A percentile compares a stretch with the other conserved stretches of the same genome.
phyloP scores from a whole-genome alignment of 2,888 invertebrate genomes.

The Antitype chi region DNA sequence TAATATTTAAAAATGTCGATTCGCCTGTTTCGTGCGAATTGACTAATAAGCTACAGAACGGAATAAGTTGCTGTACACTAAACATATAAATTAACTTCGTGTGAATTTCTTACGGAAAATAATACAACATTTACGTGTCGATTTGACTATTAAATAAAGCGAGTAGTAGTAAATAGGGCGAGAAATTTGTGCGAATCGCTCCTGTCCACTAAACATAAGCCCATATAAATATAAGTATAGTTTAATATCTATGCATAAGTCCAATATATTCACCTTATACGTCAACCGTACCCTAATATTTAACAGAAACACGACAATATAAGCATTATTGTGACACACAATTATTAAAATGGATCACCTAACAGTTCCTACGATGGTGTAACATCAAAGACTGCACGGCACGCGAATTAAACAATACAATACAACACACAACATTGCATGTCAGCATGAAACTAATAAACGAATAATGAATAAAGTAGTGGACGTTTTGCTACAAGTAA shows the following conservation, averaged over 20 bases:
- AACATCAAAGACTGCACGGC: constrained; percentile 14
- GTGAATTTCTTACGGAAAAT: too few species aligned
- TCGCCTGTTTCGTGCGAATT: too few species aligned
- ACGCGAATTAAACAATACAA: constrained; percentile 24
- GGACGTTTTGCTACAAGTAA: constrained; percentile 31
- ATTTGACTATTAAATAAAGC: too few species aligned
- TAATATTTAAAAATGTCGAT: too few species aligned
- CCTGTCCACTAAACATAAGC: too few species aligned
- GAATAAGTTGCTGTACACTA: too few species aligned
- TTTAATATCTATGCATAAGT: neutral
- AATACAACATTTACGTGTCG: too few species aligned
- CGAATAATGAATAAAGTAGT: constrained; percentile 22
- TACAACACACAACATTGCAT: constrained; percentile 44
- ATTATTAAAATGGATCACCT: neutral
- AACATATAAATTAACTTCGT: too few species aligned
- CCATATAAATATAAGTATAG: too few species aligned
- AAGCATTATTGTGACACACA: neutral
- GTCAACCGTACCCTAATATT: neutral
- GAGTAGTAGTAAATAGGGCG: too few species aligned
- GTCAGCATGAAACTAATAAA: constrained; percentile 30
- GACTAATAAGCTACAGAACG: too few species aligned
- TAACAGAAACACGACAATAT: neutral
- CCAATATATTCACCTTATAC: neutral
- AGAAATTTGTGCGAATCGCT: too few species aligned
- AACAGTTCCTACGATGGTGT: constrained; percentile 3